phyloP scores from a whole-genome alignment of 64 coral and sea anemone species.

The Cladopsammia gracilis region DNA sequence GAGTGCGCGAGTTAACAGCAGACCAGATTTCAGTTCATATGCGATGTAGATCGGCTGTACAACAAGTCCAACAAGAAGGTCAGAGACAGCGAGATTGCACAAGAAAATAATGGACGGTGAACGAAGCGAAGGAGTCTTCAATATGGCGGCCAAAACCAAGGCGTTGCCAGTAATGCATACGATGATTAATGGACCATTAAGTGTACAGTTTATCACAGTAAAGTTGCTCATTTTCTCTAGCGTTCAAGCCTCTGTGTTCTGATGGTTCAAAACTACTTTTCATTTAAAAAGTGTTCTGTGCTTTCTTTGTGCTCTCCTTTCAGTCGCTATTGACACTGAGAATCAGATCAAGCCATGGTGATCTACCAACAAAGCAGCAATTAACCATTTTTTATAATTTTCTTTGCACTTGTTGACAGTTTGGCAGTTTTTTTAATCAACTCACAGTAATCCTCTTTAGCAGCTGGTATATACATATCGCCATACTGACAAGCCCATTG shows the following conservation, averaged over 20 bases:
- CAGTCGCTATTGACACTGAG: no score
- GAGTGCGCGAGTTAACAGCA: not conserved
- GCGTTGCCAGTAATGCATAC: not conserved
- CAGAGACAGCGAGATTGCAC: slow-evolving; percentile 12
- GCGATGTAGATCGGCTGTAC: not conserved
- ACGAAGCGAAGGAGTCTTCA: not conserved
- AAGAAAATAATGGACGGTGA: not conserved
- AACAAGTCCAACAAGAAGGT: not conserved
- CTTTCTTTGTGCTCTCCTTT: no score
- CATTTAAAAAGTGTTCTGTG: no score
- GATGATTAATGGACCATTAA: not conserved
- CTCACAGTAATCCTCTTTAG: no score
- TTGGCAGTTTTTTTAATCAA: not conserved
- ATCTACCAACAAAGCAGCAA: no score
- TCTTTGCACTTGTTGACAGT: no score
- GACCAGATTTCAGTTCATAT: not conserved
- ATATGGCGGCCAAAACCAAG: not conserved
- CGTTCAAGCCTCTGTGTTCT: no score
- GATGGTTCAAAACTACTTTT: no score
- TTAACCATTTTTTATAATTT: no score
- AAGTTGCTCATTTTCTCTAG: no score
- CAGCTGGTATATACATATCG: not conserved
- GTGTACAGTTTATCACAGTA: not conserved
- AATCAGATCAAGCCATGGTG: no score
- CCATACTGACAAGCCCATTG: no score